These are phyloP conservation scores for Selenia dentaria DNA, from an alignment of 2,888 invertebrate species.

Conservation along the genomic window DNA sequence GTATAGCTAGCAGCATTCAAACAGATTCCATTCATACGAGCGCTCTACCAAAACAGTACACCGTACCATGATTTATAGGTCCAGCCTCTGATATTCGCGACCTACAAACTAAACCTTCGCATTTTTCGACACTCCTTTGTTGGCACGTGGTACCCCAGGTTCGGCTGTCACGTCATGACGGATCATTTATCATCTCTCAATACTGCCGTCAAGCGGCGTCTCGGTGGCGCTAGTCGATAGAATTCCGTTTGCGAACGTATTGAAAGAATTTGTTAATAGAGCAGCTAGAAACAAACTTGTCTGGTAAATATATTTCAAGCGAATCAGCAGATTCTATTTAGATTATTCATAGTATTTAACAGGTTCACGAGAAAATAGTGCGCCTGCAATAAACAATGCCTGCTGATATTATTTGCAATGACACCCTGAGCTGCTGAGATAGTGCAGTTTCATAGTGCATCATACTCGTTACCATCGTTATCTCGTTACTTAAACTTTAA, in stretches of 20 bases:
- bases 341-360: no score
- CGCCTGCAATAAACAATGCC: no score
- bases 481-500: no score
- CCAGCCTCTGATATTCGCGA: conserved; percentile 74
- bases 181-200: conserved; percentile 81
- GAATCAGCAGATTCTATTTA: no score
- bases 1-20: background rate
- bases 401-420: no score
- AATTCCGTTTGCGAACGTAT: conserved; percentile 31
- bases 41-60: conserved; percentile 31
- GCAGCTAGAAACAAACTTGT: background rate
- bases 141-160: conserved; percentile 80
- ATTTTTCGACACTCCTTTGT: conserved; percentile 81
- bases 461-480: no score
- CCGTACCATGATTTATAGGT: conserved; percentile 73
- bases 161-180: conserved; percentile 79
- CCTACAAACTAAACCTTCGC: conserved; percentile 82
- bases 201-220: conserved; percentile 76
- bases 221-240: conserved; percentile 68
- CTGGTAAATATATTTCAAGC: no score
- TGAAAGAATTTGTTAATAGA: conserved; percentile 10
- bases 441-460: no score
- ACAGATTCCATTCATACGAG: conserved; percentile 18
- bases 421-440: no score
- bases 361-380: no score